phyloP scores from a whole-genome alignment of 2,113 vertebrate species.

The Hydropotes inermis region DNA sequence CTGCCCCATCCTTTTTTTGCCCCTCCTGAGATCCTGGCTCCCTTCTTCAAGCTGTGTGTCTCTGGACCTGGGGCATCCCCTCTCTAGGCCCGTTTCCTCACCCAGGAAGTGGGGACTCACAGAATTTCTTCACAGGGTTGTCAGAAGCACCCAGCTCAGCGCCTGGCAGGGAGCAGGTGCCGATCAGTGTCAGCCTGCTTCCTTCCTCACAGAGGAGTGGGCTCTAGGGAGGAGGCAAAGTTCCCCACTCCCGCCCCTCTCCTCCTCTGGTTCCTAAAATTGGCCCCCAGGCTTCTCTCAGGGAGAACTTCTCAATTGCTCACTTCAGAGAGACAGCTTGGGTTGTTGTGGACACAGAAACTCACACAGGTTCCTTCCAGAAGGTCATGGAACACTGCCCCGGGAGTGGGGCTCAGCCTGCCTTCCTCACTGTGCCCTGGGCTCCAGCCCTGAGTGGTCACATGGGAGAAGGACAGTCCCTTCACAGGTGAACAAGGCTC shows the following conservation, averaged over 20 bases:
- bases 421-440: neutral
- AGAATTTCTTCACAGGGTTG: neutral
- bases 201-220: neutral
- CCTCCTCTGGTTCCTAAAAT: neutral
- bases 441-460: neutral
- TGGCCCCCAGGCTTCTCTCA: neutral
- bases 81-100: neutral
- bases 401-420: neutral
- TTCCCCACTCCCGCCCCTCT: too few species aligned
- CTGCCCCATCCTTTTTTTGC: neutral
- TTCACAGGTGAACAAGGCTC: neutral
- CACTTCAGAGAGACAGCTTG: neutral
- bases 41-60: neutral
- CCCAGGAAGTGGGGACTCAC: neutral
- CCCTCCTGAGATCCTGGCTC: neutral
- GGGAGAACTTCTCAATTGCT: neutral
- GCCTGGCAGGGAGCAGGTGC: neutral
- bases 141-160: neutral
- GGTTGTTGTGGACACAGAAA: neutral
- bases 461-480: neutral
- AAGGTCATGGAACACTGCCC: neutral
- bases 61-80: neutral
- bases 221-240: neutral
- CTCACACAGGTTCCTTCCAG: neutral
- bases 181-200: accelerated